Evolutionary conservation across 2,888 invertebrate genomes (phyloP), one percentile per base, ranked within the genome.

Genomic region (Eupithecia vulgata): DNA sequence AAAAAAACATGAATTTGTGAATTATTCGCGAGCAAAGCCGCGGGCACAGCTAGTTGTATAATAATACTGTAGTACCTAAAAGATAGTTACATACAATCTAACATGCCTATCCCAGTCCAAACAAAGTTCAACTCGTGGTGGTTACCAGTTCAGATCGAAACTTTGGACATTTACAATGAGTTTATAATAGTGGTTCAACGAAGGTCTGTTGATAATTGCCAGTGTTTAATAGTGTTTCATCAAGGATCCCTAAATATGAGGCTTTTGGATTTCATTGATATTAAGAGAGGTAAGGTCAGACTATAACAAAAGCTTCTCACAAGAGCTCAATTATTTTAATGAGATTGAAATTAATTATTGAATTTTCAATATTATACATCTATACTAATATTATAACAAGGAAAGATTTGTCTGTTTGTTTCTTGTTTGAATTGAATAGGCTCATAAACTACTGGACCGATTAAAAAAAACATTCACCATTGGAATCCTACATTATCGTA

Each of bases 301-400:
- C 12, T 57, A 52, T 52, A 57, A 5, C 13, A 25, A 25, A 57
- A 5, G 10, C 8, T 48, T 48, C 8, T 52, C 57, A 57, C n/a
- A 57, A 57, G 57, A 57, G 57, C 57, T 57, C 25, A 57, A 57
- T 57, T 57, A 57, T 57, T 25, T 57, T 25, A 25, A 21, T 10
- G 25, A 13, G 21, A 4, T 25, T 10, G 4, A 57, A 57, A 57
- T 25, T 25, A 25, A 25, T 57, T 52, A 21, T 52, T 52, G n/a
- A 48, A 48, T 45, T n/a, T n/a, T n/a, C n/a, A n/a, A n/a, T n/a
- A n/a, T n/a, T n/a, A n/a, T n/a, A n/a, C n/a, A n/a, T n/a, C n/a
- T n/a, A n/a, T n/a, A n/a, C n/a, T n/a, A n/a, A n/a, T n/a, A n/a
- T n/a, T n/a, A n/a, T n/a, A n/a, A n/a, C n/a, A n/a, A n/a, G n/a